Percentiles rank a stretch among this genome's conserved stretches.
phyloP scores from a whole-genome alignment of 2,888 invertebrate genomes.

The Pyralis farinalis region DNA sequence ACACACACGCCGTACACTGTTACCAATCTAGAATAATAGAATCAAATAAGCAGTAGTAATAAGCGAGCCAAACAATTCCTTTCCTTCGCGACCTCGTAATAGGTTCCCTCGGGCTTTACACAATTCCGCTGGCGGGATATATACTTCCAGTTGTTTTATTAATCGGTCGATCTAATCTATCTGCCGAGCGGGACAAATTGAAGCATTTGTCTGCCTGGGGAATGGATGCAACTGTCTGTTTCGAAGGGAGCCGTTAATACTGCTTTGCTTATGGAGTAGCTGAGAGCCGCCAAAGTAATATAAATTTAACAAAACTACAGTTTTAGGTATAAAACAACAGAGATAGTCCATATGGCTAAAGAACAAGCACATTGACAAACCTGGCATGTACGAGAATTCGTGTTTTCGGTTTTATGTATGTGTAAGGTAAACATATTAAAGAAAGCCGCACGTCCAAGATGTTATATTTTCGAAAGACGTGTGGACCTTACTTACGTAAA shows the following conservation, averaged over 20 bases:
- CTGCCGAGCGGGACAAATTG: neutral
- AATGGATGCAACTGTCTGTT: neutral
- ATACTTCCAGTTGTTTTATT: neutral
- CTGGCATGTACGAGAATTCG: too few relatives aligned
- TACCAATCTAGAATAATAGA: neutral
- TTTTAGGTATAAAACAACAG: too few relatives aligned
- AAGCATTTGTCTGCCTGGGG: neutral
- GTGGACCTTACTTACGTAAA: too few relatives aligned
- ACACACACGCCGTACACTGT: too few relatives aligned
- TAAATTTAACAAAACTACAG: too few relatives aligned
- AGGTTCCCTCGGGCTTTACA: neutral
- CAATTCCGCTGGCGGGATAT: neutral
- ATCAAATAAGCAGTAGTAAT: neutral
- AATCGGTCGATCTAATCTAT: neutral
- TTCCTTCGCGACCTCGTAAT: neutral
- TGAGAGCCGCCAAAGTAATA: too few relatives aligned
- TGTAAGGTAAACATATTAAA: too few relatives aligned
- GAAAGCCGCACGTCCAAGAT: too few relatives aligned
- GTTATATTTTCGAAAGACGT: too few relatives aligned
- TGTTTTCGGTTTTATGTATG: too few relatives aligned
- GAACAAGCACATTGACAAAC: too few relatives aligned
- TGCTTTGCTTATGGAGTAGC: neutral
- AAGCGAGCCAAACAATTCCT: neutral
- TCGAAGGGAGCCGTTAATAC: neutral
- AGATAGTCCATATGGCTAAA: too few relatives aligned